Evolutionary conservation across 2,888 invertebrate genomes (phyloP).

Genomic region (Spialia ferax): DNA sequence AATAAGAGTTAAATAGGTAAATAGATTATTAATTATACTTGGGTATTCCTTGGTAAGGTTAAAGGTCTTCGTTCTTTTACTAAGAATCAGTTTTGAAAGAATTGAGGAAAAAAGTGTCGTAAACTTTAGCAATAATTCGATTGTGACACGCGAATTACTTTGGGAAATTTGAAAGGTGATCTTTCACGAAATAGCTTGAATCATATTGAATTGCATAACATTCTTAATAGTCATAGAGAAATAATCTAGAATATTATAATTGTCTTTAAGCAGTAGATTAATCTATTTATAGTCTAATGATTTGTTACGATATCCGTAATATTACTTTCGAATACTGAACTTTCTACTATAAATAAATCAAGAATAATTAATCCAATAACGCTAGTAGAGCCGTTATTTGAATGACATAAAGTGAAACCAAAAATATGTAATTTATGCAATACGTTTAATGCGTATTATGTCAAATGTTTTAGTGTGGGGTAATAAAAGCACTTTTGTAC

Average conservation of each 20-base stretch:
- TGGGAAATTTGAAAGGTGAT: neutral
- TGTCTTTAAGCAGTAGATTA: neutral
- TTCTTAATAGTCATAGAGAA: no score
- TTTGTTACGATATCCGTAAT: neutral
- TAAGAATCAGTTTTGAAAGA: no score
- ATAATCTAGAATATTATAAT: neutral
- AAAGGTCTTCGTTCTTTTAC: no score
- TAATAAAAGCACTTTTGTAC: neutral
- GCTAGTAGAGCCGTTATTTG: neutral
- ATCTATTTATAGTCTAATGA: slow-evolving; percentile 1
- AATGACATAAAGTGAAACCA: neutral
- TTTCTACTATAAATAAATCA: slow-evolving; percentile 11
- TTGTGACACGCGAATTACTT: neutral
- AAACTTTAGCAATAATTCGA: neutral
- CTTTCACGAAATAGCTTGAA: neutral
- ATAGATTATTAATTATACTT: no score
- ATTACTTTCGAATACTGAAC: slow-evolving; percentile 8
- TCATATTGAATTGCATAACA: neutral
- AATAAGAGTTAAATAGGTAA: no score
- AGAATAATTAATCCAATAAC: neutral
- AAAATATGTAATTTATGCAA: neutral
- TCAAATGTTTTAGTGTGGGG: neutral
- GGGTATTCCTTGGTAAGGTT: no score
- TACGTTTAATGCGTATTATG: neutral
- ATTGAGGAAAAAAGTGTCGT: neutral